Percentiles rank a stretch among this genome's conserved stretches.
Conservation (phyloP, 2,888 invertebrate species). For the Agrotis exclamationis region DNA sequence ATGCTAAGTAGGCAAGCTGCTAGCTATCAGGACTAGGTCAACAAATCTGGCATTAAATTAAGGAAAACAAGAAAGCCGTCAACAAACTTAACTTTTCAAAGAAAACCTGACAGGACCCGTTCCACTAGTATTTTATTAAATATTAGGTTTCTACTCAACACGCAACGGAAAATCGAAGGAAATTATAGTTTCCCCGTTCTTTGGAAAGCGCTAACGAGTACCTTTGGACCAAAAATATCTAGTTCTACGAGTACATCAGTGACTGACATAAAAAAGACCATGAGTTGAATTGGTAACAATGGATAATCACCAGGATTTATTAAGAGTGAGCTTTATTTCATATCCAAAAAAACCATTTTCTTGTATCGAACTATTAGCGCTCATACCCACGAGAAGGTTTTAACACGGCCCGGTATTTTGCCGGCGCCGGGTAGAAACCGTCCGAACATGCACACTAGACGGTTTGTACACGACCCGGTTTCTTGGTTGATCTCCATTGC, state of each 20-base stretch:
- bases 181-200: conserved; percentile 11
- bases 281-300: not conserved
- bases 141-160: conserved; percentile 32
- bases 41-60: conserved; percentile 3
- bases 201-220: conserved; percentile 4
- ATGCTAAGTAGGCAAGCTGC: conserved; percentile 1
- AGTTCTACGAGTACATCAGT: not conserved
- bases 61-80: conserved; percentile 17
- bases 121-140: not conserved
- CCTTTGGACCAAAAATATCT: not conserved
- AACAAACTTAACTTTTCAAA: conserved; percentile 1
- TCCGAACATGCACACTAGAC: no score
- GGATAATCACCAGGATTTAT: not conserved
- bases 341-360: no score
- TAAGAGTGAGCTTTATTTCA: no score
- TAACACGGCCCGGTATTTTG: no score
- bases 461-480: no score
- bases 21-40: not conserved
- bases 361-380: no score
- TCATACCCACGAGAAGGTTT: no score
- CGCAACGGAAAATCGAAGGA: conserved; percentile 24
- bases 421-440: no score
- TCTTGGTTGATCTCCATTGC: no score
- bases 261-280: not conserved
- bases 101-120: conserved; percentile 22